phyloP scores from a whole-genome alignment of 2,797 vertebrate genomes.

The Salmo trutta region DNA sequence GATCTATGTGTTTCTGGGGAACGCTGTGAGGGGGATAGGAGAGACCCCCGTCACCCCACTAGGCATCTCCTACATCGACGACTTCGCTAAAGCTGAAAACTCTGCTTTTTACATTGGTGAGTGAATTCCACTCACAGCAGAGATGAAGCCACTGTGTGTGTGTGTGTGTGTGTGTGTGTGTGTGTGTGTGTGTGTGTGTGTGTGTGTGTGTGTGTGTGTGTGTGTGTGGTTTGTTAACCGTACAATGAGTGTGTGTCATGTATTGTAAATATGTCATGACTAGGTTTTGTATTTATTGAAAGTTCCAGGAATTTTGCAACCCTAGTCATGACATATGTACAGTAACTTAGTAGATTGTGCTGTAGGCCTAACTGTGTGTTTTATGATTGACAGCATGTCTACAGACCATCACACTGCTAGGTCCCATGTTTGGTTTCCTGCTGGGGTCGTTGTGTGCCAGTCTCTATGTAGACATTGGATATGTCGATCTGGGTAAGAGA shows the following conservation, averaged over 20 bases:
- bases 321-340: too few species aligned
- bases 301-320: too few species aligned
- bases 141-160: background rate
- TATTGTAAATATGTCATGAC: background rate
- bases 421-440: slow-evolving; percentile 79
- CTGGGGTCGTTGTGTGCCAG: slow-evolving; percentile 77
- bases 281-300: too few species aligned
- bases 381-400: slow-evolving; percentile 71
- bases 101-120: slow-evolving; percentile 91
- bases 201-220: background rate
- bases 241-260: background rate
- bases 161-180: background rate
- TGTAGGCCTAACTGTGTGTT: background rate
- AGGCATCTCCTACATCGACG: slow-evolving; percentile 93
- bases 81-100: slow-evolving; percentile 88
- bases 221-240: too few species aligned
- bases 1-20: slow-evolving; percentile 90
- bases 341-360: background rate
- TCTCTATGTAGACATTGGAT: slow-evolving; percentile 79
- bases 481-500: slow-evolving; percentile 70
- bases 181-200: too few species aligned
- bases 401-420: slow-evolving; percentile 77
- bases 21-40: slow-evolving; percentile 89
- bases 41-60: slow-evolving; percentile 90
- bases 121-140: background rate